Evolutionary conservation across 2,113 vertebrate genomes (phyloP).

Genomic region (Serilophus lunatus): DNA sequence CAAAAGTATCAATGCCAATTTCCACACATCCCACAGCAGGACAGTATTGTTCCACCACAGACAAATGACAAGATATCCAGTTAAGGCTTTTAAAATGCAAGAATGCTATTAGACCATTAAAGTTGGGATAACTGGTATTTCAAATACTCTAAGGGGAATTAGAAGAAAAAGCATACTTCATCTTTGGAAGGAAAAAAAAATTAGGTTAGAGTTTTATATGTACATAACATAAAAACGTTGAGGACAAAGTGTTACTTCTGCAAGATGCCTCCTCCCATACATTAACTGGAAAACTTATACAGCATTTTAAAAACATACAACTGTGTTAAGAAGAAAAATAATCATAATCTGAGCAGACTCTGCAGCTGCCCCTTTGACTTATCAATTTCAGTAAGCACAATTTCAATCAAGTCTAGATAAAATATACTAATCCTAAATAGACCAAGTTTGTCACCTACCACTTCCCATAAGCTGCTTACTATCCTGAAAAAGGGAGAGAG

Average conservation of each 20-base stretch:
- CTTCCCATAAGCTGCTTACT: conserved; percentile 82
- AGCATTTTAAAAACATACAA: conserved; percentile 21
- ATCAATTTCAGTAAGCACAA: conserved; percentile 76
- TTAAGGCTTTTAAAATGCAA: background rate
- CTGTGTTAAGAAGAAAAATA: conserved; percentile 40
- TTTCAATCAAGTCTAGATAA: conserved; percentile 79
- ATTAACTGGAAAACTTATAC: conserved; percentile 8
- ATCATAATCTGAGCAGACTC: conserved; percentile 62
- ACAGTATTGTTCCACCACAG: background rate
- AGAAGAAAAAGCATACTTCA: background rate
- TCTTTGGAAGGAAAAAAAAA: background rate
- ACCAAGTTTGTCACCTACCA: conserved; percentile 82
- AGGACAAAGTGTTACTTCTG: background rate
- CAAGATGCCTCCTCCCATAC: background rate
- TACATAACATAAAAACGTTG: background rate
- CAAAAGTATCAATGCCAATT: background rate
- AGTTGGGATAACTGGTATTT: background rate
- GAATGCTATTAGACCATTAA: background rate
- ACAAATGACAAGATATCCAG: background rate
- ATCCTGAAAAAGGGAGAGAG: conserved; percentile 54
- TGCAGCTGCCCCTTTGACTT: conserved; percentile 71
- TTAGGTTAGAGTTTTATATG: background rate
- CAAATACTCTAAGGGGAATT: background rate
- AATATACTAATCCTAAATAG: conserved; percentile 78
- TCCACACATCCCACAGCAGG: background rate